Conservation (phyloP, 2,888 invertebrate genomes). For the Drosophila gaucha region DNA sequence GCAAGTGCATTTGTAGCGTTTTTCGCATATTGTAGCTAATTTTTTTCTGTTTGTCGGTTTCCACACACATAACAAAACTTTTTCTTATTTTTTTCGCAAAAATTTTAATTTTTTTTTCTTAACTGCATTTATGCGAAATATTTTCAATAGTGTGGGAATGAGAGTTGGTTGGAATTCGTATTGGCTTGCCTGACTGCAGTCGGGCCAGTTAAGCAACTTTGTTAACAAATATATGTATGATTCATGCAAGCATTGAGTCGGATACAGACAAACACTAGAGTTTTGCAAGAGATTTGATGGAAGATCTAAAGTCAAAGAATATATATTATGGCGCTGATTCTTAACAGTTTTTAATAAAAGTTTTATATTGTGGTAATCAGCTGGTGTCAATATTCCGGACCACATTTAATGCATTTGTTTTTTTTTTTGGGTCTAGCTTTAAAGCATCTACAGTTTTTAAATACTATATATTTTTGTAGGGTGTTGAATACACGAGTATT, state of each 20-base stretch:
- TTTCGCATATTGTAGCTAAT: constrained; percentile 80
- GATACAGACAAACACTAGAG: constrained; percentile 8
- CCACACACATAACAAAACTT: constrained; percentile 33
- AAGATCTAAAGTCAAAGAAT: not conserved
- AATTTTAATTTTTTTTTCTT: constrained; percentile 19
- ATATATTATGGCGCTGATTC: not conserved
- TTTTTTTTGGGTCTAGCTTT: too few species aligned
- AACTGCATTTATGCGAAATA: constrained; percentile 71
- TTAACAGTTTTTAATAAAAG: constrained; percentile 6
- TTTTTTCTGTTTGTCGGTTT: constrained; percentile 76
- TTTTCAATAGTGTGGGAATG: constrained; percentile 74
- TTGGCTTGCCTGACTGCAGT: constrained; percentile 37
- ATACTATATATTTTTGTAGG: too few species aligned
- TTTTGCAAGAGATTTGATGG: not conserved
- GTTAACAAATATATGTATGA: constrained; percentile 34
- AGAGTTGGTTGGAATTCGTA: constrained; percentile 47
- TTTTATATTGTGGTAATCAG: not conserved
- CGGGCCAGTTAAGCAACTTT: constrained; percentile 35
- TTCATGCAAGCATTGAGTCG: constrained; percentile 41
- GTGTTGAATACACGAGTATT: too few species aligned
- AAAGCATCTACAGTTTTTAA: too few species aligned
- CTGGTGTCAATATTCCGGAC: not conserved
- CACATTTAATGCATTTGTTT: too few species aligned
- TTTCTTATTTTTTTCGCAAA: constrained; percentile 20
- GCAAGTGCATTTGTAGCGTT: constrained; percentile 76